phyloP scores from a whole-genome alignment of 1,140 invertebrate genomes.

The Listronotus bonariensis region DNA sequence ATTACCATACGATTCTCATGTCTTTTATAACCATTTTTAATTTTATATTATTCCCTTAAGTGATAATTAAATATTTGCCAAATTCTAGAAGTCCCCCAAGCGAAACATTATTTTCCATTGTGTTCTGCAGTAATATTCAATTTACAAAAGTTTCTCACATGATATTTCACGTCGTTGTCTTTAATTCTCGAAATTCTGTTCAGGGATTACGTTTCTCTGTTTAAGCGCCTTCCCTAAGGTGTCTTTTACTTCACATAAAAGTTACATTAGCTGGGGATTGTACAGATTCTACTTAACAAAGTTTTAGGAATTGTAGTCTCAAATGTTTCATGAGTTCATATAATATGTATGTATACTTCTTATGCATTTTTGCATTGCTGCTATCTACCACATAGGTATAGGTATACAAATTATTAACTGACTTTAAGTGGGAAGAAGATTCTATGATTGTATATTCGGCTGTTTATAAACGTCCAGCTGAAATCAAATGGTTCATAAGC shows the following conservation, averaged over 20 bases:
- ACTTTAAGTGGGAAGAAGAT: too few relatives aligned
- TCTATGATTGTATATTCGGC: too few relatives aligned
- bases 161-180: slow-evolving; percentile 10
- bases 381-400: too few relatives aligned
- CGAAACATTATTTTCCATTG: slow-evolving; percentile 8
- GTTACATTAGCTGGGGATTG: slow-evolving; percentile 11
- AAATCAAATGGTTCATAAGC: too few relatives aligned
- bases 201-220: slow-evolving; percentile 4
- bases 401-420: too few relatives aligned
- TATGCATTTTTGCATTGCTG: too few relatives aligned
- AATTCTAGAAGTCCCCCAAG: background rate
- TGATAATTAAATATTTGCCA: too few relatives aligned
- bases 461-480: too few relatives aligned
- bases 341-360: too few relatives aligned
- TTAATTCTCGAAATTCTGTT: slow-evolving; percentile 5
- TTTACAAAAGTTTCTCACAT: slow-evolving; percentile 10
- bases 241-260: slow-evolving; percentile 17
- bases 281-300: background rate
- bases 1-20: too few relatives aligned
- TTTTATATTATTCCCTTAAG: too few relatives aligned
- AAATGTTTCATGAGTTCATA: background rate
- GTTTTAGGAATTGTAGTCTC: slow-evolving; percentile 7
- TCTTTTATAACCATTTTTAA: too few relatives aligned
- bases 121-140: background rate
- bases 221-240: slow-evolving; percentile 11